Evolutionary conservation across 2,113 vertebrate species (phyloP), one percentile per base, ranked within the genome.

Genomic region (Mixornis gularis): DNA sequence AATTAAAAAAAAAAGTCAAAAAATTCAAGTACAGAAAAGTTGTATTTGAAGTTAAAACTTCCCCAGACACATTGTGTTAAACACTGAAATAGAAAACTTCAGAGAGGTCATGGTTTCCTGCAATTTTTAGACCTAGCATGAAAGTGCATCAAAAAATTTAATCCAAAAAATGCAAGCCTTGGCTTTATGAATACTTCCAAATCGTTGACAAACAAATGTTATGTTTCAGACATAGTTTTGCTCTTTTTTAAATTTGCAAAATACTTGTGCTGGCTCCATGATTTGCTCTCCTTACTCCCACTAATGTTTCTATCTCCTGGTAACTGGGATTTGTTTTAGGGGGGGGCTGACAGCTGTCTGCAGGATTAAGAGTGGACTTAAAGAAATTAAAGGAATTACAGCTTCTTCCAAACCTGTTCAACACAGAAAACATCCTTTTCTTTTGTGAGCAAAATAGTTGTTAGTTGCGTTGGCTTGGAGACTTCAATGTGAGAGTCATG

Each of bases 1-100:
- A 66, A 73, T 0, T 27, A 80, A 0, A n/a, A 81, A 56, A n/a
- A 30, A 3, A 3, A 2, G 1, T 3, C 13, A 25, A 25, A 32
- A 44, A 44, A 82, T 27, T 46, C 34, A 32, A 64, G 40, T 14
- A 26, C 8, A 65, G 29, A n/a, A 26, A 38, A 74, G 77, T 46
- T 30, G 15, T 7, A 32, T 17, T 48, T 74, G 53, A 59, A 52
- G 41, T 22, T 38, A 29, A 70, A 85, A 48, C 24, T 19, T 81
- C 53, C 53, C 49, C 52, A 65, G 69, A 7, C 8, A 13, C 3
- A 15, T 2, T 48, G 36, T 52, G 36, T 19, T 51, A 14, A 53
- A 77, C 15, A 15, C 3, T 21, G 25, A 64, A 48, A 58, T 0
- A 59, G 10, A 14, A 46, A 93, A 43, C 16, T 29, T 49, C 11